Evolutionary conservation across 2,888 invertebrate species (phyloP), one percentile per base, ranked within the genome.

Genomic region (Pammene fasciana): DNA sequence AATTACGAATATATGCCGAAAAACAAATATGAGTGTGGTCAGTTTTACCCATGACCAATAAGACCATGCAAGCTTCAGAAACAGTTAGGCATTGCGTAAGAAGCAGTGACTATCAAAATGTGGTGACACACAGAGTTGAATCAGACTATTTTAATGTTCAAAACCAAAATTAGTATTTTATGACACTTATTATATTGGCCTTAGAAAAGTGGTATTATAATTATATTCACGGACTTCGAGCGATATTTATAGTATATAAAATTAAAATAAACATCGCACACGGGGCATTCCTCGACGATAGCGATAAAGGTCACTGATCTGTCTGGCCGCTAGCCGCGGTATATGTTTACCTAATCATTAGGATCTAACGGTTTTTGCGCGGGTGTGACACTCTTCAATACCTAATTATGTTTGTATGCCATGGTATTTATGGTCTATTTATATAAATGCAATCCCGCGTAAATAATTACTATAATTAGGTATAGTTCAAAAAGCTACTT

Each of bases 291-390:
- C 61, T 60, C 48, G 9, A n/a, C 50, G 50, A n/a, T 52, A 62
- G 50, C 38, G 18, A 50, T 52, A 18, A 62, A 62, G 61, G 18
- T 62, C 50, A 62, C 61, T 62, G 50, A 50, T 50, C 50, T 38
- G 48, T 38, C 46, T 59, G 43, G 59, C 26, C 26, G 43, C 59
- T 5, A 41, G 48, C 61, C 18, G 38, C 16, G 48, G 18, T 16
- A 41, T 50, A 41, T 41, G 50, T 62, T 50, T 62, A 50, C n/a
- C 9, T 2, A 61, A 50, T 50, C 48, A 38, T 9, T 36, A 16
- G 16, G 16, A 60, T 46, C 46, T 36, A 36, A 60, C 34, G 5
- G 16, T n/a, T 48, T 61, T 61, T 36, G 16, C 16, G 60, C 48
- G 5, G 34, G 48, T 38, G 48, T 11, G 48, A 48, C 60, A 36